A percentile compares a stretch with the other conserved stretches of the same genome.
These are phyloP conservation scores for Asobara japonica DNA, from an alignment of 1,140 invertebrate genomes.

Conservation along the genomic window DNA sequence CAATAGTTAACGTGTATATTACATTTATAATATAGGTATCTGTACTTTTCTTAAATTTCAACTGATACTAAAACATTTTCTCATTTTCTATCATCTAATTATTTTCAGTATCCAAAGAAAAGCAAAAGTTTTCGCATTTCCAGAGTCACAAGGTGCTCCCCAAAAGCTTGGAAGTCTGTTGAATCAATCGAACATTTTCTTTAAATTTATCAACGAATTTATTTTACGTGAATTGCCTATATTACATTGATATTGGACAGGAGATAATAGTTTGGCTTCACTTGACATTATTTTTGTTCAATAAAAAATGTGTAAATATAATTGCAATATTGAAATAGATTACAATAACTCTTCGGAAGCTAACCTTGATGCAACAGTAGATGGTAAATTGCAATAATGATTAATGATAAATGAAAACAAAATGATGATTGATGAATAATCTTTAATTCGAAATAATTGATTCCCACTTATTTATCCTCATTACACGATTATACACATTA, in stretches of 20 bases:
- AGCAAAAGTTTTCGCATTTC: neutral
- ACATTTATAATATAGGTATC: neutral
- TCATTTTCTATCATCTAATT: neutral
- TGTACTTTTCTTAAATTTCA: neutral
- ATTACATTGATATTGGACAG: slow-evolving; percentile 1
- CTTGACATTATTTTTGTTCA: neutral
- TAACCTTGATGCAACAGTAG: neutral
- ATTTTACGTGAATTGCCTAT: neutral
- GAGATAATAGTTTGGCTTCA: slow-evolving; percentile 15
- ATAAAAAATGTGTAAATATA: neutral
- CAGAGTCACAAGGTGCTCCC: neutral
- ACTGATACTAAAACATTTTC: neutral
- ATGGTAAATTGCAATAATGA: neutral
- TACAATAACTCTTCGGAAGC: neutral
- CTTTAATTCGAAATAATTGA: neutral
- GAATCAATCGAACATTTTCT: neutral
- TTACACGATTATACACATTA: neutral
- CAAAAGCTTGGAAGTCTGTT: slow-evolving; percentile 12
- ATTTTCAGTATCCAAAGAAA: neutral
- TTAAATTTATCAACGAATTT: slow-evolving; percentile 5
- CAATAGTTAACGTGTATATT: neutral
- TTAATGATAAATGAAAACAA: neutral
- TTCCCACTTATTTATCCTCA: neutral
- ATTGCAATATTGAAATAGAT: neutral
- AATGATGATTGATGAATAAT: neutral